These are phyloP conservation scores for Carduelis carduelis DNA, from an alignment of 2,797 vertebrate genomes.

Conservation along the genomic window DNA sequence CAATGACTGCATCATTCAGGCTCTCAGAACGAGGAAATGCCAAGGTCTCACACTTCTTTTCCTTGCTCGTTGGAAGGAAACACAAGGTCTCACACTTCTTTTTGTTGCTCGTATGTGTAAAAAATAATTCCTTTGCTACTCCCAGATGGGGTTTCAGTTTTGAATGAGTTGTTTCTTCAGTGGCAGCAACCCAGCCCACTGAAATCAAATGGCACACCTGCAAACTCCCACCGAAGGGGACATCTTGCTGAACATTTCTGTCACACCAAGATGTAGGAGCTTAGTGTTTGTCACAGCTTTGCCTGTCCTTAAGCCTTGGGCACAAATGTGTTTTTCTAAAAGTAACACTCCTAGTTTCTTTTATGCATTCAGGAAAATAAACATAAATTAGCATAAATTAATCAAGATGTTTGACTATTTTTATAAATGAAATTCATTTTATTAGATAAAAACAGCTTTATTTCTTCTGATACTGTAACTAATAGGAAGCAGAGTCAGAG, in stretches of 20 bases:
- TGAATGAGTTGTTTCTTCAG: neutral
- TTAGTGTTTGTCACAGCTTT: neutral
- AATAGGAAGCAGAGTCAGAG: neutral
- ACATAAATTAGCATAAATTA: conserved; percentile 49
- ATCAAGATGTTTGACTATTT: conserved; percentile 28
- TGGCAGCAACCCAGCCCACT: neutral
- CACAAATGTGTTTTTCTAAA: neutral
- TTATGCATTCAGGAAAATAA: conserved; percentile 18
- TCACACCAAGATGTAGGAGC: neutral
- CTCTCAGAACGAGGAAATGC: neutral
- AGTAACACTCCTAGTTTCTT: neutral
- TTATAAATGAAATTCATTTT: conserved; percentile 18
- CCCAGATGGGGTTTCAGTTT: neutral
- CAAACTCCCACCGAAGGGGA: neutral
- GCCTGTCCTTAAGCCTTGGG: neutral
- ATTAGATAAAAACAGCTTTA: neutral
- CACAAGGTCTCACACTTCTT: neutral
- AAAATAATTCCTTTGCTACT: neutral
- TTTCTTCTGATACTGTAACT: neutral
- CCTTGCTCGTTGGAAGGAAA: neutral
- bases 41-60: neutral
- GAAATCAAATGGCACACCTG: neutral
- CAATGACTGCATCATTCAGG: neutral
- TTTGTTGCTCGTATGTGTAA: neutral
- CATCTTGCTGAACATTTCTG: neutral